Conservation (phyloP, 2,797 vertebrate species). For the Orestias chungarensis region DNA sequence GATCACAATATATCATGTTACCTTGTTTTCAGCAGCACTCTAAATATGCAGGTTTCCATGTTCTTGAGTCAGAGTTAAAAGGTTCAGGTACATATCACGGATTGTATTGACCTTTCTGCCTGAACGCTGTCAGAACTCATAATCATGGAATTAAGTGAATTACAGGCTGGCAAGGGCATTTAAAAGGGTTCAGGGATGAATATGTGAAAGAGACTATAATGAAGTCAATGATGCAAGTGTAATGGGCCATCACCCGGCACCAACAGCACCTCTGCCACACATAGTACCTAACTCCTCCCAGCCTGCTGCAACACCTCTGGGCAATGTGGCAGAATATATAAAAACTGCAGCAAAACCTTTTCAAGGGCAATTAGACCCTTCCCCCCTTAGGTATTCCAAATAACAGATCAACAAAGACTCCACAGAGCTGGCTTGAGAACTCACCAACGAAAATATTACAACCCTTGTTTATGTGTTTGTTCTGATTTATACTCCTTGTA, state of each 20-base stretch:
- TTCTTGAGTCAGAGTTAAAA: conserved; percentile 50
- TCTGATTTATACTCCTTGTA: too few species aligned
- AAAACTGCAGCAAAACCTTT: conserved; percentile 71
- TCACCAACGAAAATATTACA: conserved; percentile 45
- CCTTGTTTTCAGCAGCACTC: conserved; percentile 20
- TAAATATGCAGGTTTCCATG: conserved; percentile 24
- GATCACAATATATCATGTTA: conserved; percentile 47
- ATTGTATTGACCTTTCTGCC: conserved; percentile 77
- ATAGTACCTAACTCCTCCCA: conserved; percentile 53
- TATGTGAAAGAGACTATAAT: conserved; percentile 75
- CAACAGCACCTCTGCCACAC: conserved; percentile 54
- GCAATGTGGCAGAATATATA: conserved; percentile 75
- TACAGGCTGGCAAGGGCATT: conserved; percentile 73
- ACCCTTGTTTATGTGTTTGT: conserved; percentile 38
- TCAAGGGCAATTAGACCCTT: conserved; percentile 76
- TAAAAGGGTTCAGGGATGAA: conserved; percentile 68
- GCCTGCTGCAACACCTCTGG: conserved; percentile 65
- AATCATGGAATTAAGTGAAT: conserved; percentile 82
- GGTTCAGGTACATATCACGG: conserved; percentile 61
- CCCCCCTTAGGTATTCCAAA: conserved; percentile 65
- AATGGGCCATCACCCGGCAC: conserved; percentile 75
- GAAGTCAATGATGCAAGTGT: conserved; percentile 80
- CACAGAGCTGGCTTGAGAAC: conserved; percentile 43
- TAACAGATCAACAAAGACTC: conserved; percentile 59
- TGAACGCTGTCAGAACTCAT: conserved; percentile 71